Conservation (phyloP, 2,113 vertebrate species). For the Isichthys henryi region DNA sequence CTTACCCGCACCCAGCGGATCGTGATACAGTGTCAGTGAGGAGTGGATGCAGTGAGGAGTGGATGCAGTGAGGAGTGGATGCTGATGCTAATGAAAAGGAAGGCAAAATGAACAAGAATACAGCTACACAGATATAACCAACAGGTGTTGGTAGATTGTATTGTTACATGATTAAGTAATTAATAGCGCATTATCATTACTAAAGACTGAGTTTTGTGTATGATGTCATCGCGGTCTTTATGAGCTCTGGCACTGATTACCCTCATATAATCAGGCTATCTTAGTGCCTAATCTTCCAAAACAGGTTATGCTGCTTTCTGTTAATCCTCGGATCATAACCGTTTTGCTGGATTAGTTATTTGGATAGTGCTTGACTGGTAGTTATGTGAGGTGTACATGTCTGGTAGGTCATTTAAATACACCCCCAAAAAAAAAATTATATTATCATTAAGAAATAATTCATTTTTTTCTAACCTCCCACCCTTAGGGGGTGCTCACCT, state of each 20-base stretch:
- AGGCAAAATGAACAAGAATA: neutral
- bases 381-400: neutral
- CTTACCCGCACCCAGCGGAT: no score
- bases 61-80: neutral
- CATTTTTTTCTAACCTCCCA: neutral
- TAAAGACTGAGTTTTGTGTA: neutral
- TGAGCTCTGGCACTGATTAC: neutral
- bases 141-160: neutral
- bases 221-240: no score
- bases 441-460: neutral
- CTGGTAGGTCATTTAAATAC: neutral
- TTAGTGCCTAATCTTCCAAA: neutral
- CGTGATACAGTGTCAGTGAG: no score
- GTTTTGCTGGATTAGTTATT: neutral
- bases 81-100: neutral
- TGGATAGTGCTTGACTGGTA: neutral
- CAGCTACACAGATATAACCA: no score
- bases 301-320: neutral
- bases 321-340: neutral
- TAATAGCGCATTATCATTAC: neutral
- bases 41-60: no score
- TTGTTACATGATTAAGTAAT: neutral
- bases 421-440: neutral
- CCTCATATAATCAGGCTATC: neutral
- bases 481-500: slow-evolving; percentile 63